Evolutionary conservation across 2,888 invertebrate genomes (phyloP).

Genomic region (Sepioteuthis lessoniana): DNA sequence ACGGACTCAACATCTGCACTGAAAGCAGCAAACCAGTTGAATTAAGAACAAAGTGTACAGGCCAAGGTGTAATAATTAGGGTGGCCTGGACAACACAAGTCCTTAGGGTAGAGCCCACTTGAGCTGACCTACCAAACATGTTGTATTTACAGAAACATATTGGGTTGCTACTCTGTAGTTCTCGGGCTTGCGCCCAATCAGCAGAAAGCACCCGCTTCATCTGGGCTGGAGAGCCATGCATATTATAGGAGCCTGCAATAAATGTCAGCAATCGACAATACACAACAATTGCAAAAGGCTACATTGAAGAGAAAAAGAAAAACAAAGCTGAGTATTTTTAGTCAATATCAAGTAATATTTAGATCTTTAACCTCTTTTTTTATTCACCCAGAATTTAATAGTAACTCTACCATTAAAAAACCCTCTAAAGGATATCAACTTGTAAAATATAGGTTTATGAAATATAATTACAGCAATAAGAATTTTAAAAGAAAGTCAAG

Average conservation of each 20-base stretch:
- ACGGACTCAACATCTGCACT: background rate
- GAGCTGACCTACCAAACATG: conserved; percentile 19
- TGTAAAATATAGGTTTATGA: background rate
- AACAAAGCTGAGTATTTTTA: background rate
- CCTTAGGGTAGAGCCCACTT: background rate
- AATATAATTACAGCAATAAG: background rate
- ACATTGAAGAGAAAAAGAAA: background rate
- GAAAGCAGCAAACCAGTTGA: background rate
- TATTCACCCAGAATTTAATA: background rate
- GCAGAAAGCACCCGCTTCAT: conserved; percentile 42
- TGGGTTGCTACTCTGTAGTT: conserved; percentile 40
- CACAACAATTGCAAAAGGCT: background rate
- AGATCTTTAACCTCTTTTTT: background rate
- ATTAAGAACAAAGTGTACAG: background rate
- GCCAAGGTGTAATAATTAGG: background rate
- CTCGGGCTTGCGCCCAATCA: conserved; percentile 45
- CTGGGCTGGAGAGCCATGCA: conserved; percentile 37
- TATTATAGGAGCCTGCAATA: conserved; percentile 47
- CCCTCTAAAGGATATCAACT: background rate
- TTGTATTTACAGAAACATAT: conserved; percentile 45
- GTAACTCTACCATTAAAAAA: background rate
- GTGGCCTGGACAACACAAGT: background rate
- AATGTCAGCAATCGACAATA: conserved; percentile 34
- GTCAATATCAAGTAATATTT: background rate
- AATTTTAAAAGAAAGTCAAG: background rate